Base-by-base conservation (phyloP, 92 coral and sea anemone species). In the Palythoa caribaeorum region DNA sequence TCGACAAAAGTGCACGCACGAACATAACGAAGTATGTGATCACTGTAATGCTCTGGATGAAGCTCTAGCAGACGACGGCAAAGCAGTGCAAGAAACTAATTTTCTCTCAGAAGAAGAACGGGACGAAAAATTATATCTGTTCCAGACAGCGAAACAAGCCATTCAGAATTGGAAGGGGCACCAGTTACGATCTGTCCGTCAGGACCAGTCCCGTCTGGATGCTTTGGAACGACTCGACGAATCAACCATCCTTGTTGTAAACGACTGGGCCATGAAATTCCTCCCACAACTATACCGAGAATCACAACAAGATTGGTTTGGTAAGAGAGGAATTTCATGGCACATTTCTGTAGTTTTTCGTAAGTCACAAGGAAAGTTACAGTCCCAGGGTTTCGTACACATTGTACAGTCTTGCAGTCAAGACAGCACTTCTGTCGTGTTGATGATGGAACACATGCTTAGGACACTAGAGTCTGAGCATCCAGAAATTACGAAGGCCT, bases 221-320 rank as follows among this genome's bases (percentile, higher is more conserved):
- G 70, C 38, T 13, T 72, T 87, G 38, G 72, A 78, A 15, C 78
- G 7, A 38, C 78, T 87, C 9, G 59, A 87, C 73, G 14, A 79
- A 53, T 38, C 50, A 77, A 66, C 90, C 73, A 17, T 88, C 9
- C 76, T 79, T 17, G 53, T 88, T 44, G 87, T 88, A 7, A 70
- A 16, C 14, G 74, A 70, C 44, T 70, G 40, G 74, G 74, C 74
- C 74, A 69, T 70, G 74, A 70, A 83, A 62, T 40, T 73, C 63
- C 91, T 83, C 83, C 91, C 87, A 20, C 90, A 88, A 68, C 28
- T 37, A 47, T 79, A 69, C 62, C 51, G 80, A 38, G 90, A 79
- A 39, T 83, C 69, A 38, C 91, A 88, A 10, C 87, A 72, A 62
- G 74, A 88, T 73, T 88, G 88, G 87, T 88, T 88, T n/a, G 90